Percentiles rank a stretch among this genome's conserved stretches.
Evolutionary conservation across 2,797 vertebrate genomes (phyloP).

Genomic region (Melanotaenia trifasciata): DNA sequence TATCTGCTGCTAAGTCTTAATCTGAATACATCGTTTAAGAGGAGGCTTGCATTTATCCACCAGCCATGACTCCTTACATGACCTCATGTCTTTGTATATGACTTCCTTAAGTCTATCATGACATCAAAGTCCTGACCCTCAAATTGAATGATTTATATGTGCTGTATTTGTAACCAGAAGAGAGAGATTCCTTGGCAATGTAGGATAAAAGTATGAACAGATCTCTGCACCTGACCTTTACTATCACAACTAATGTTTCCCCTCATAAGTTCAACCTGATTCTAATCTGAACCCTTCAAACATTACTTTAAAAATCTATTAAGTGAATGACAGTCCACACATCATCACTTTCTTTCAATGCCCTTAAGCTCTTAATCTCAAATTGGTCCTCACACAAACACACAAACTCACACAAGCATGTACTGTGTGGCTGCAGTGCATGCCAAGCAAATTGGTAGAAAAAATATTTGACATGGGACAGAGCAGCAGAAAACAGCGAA

Average conservation of each 20-base stretch:
- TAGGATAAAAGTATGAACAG: not conserved
- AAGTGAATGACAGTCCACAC: not conserved
- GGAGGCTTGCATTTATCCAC: not conserved
- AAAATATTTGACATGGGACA: not conserved
- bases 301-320: not conserved
- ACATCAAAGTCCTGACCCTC: not conserved
- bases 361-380: constrained; percentile 12
- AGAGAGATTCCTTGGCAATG: not conserved
- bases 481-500: constrained; percentile 16
- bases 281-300: not conserved
- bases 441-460: constrained; percentile 38
- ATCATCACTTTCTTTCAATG: not conserved
- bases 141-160: not conserved
- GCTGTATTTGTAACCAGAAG: not conserved
- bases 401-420: not conserved
- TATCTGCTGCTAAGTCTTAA: constrained; percentile 4
- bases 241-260: not conserved
- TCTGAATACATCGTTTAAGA: not conserved
- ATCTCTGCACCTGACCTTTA: not conserved
- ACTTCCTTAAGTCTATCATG: not conserved
- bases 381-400: not conserved
- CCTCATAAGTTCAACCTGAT: not conserved
- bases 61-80: not conserved
- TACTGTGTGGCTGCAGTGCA: constrained; percentile 51
- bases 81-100: not conserved